These are phyloP conservation scores for Marmota flaviventris DNA, from an alignment of 2,113 vertebrate species.

Conservation along the genomic window DNA sequence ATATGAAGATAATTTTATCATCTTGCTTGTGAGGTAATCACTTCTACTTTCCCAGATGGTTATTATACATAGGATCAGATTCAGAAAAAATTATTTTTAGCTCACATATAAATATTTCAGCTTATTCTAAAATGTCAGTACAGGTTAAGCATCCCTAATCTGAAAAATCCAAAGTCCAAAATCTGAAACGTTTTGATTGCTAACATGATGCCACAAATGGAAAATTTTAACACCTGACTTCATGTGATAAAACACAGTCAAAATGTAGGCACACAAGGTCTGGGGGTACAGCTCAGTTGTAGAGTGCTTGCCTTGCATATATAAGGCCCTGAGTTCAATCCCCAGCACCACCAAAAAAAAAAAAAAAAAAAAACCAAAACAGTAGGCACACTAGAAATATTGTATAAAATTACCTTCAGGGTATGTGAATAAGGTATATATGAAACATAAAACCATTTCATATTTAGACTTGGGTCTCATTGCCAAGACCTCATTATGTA, in stretches of 20 bases:
- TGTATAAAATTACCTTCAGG: neutral
- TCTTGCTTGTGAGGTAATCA: conserved; percentile 50
- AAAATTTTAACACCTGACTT: neutral
- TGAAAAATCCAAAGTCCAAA: conserved; percentile 7
- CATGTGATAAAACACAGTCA: neutral
- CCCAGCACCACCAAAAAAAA: too few species aligned
- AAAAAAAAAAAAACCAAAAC: neutral
- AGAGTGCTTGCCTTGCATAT: too few species aligned
- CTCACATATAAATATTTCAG: conserved; percentile 47
- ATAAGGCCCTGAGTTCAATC: too few species aligned
- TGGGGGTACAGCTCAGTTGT: too few species aligned
- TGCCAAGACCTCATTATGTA: neutral
- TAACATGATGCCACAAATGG: neutral
- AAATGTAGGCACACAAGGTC: neutral
- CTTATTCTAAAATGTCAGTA: conserved; percentile 28
- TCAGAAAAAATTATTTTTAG: conserved; percentile 56
- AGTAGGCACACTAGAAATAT: neutral
- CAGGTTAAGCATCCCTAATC: neutral
- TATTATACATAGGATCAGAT: conserved; percentile 26
- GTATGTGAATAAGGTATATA: neutral
- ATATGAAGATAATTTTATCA: conserved; percentile 62
- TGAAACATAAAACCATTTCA: neutral
- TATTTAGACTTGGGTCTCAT: neutral
- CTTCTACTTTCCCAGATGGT: conserved; percentile 33
- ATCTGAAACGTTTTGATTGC: neutral